A percentile compares a stretch with the other conserved stretches of the same genome.
These are phyloP conservation scores for Istiophorus platypterus DNA, from an alignment of 2,113 vertebrate species.

Conservation along the genomic window DNA sequence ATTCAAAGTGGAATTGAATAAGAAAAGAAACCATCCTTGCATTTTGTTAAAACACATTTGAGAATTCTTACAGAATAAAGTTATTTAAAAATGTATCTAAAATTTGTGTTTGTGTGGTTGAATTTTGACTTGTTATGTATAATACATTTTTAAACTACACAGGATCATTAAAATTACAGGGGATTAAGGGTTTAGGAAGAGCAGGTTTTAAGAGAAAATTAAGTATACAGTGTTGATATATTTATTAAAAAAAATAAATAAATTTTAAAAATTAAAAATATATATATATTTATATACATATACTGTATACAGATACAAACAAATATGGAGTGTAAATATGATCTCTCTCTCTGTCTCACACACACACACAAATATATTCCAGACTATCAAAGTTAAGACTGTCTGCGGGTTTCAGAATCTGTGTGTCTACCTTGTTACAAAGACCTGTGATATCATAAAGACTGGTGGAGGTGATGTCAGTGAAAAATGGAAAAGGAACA, in stretches of 20 bases:
- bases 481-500: not conserved
- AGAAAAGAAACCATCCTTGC: constrained; percentile 66
- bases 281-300: too few species aligned
- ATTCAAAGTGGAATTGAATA: constrained; percentile 80
- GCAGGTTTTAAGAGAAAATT: too few species aligned
- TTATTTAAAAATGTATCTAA: constrained; percentile 79
- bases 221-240: too few species aligned
- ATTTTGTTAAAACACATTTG: constrained; percentile 78
- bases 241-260: too few species aligned
- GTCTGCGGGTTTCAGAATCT: not conserved
- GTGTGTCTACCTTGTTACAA: rapidly evolving
- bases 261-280: too few species aligned
- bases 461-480: not conserved
- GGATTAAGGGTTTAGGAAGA: too few species aligned
- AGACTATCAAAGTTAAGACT: not conserved
- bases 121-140: not conserved
- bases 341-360: too few species aligned
- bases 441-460: not conserved
- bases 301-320: too few species aligned
- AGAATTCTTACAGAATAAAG: constrained; percentile 85
- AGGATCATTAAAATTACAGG: not conserved
- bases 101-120: constrained; percentile 32
- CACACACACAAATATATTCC: not conserved
- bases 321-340: not conserved
- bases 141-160: not conserved